Base-by-base conservation (phyloP, 2,888 invertebrate genomes). In the Synergus umbraculus region DNA sequence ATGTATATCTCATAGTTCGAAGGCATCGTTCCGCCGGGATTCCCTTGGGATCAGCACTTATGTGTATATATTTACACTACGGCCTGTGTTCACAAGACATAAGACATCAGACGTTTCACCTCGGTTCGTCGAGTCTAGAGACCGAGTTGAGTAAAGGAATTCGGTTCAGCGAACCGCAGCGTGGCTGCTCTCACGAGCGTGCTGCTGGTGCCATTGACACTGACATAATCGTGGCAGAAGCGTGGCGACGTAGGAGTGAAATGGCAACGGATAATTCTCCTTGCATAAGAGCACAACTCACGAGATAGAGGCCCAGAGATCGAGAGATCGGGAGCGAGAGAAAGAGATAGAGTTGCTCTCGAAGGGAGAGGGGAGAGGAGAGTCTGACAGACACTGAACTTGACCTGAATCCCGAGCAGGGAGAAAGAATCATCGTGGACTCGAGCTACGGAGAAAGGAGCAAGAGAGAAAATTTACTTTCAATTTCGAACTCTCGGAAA, bases 121-220 rank as follows among this genome's bases (percentile, higher is more conserved):
- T 79, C 76, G 79, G 80, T 77, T 76, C 78, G 80, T 77, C 77
- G 79, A 81, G 81, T 64, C 80, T 77, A 76, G 83, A 83, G 84
- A 81, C 79, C 77, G 82, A 83, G 49, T 49, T 15, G 54, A 43
- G 43, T 43, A 43, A 43, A 43, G 86, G 88, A 89, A 88, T 90
- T 90, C 86, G 87, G 89, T 90, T 90, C 87, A 89, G 87, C 88
- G 89, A 89, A 89, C 88, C 86, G 86, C 81, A 29, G 81, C 87
- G 86, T 86, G 86, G 87, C 85, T 85, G 85, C 84, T 86, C 81
- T 84, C 85, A 84, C 85, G 85, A 85, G 79, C 80, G 81, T 76
- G 83, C 79, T 82, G 80, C 82, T 82, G 84, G 86, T 90, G 90
- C 88, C 90, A 90, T 90, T 91, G 91, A 91, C 91, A 90, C 90